phyloP scores from a whole-genome alignment of 2,113 vertebrate genomes.

The Chionomys nivalis region DNA sequence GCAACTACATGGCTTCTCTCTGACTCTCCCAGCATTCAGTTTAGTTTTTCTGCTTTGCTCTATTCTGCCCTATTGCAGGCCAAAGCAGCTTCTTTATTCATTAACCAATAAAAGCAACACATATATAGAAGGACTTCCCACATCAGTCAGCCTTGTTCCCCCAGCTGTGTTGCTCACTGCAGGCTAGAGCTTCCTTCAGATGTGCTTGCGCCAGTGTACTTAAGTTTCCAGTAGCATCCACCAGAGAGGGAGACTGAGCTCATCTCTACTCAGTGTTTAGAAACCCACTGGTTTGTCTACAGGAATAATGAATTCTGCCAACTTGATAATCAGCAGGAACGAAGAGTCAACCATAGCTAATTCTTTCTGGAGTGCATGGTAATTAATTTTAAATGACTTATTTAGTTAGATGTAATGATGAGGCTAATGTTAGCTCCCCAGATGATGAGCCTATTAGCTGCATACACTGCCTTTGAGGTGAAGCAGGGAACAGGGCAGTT shows the following conservation, averaged over 20 bases:
- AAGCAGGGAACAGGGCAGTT: slow-evolving; percentile 43
- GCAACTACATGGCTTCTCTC: too few species aligned
- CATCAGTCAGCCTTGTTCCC: neutral
- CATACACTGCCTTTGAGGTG: slow-evolving; percentile 52
- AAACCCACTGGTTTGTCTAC: slow-evolving; percentile 37
- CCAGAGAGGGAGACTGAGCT: neutral
- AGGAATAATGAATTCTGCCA: slow-evolving; percentile 59
- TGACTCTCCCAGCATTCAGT: too few species aligned
- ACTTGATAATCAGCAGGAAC: slow-evolving; percentile 67
- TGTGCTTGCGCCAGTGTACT: too few species aligned
- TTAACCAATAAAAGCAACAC: too few species aligned
- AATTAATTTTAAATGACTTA: slow-evolving; percentile 83
- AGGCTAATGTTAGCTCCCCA: slow-evolving; percentile 72
- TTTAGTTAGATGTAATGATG: slow-evolving; percentile 76
- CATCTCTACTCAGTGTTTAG: neutral
- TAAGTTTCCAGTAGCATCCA: too few species aligned
- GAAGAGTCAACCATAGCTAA: slow-evolving; percentile 63
- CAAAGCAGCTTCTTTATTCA: too few species aligned
- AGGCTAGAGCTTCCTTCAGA: neutral
- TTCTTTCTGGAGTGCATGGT: slow-evolving; percentile 66
- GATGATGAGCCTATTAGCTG: slow-evolving; percentile 77
- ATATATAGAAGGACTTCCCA: too few species aligned
- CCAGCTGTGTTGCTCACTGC: too few species aligned
- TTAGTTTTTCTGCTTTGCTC: too few species aligned
- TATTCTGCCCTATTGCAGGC: too few species aligned